A percentile compares a stretch with the other conserved stretches of the same genome.
These are phyloP conservation scores for Asobara japonica DNA, from an alignment of 1,140 invertebrate species.

Conservation along the genomic window DNA sequence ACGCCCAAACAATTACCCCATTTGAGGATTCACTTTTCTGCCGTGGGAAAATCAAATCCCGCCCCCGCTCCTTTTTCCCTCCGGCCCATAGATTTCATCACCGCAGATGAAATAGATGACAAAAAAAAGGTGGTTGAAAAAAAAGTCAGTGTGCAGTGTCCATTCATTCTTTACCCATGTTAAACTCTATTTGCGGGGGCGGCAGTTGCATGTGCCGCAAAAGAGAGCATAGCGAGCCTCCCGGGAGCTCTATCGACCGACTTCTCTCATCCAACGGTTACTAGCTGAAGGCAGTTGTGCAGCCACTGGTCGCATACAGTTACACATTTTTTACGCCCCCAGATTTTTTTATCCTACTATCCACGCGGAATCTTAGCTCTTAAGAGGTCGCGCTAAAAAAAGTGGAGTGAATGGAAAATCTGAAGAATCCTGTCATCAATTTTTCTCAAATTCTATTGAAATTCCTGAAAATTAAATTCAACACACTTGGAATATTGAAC, in stretches of 20 bases:
- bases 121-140: background rate
- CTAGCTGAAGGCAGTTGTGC: conserved; percentile 20
- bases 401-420: no score
- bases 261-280: conserved; percentile 58
- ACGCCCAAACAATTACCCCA: background rate
- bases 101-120: background rate
- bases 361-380: background rate
- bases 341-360: background rate
- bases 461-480: background rate
- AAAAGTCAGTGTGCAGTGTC: background rate
- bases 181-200: background rate
- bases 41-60: background rate
- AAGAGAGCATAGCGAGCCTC: conserved; percentile 32
- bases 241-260: conserved; percentile 62
- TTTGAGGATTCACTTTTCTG: background rate
- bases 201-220: conserved; percentile 12
- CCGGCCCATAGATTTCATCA: background rate
- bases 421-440: no score
- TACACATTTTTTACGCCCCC: background rate
- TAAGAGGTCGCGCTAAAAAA: no score
- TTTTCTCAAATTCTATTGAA: no score
- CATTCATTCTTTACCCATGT: conserved; percentile 3
- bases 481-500: no score
- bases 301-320: conserved; percentile 40
- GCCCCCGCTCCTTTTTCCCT: no score